These are phyloP conservation scores for Urocolius indicus DNA, from an alignment of 2,113 vertebrate genomes.

Conservation along the genomic window DNA sequence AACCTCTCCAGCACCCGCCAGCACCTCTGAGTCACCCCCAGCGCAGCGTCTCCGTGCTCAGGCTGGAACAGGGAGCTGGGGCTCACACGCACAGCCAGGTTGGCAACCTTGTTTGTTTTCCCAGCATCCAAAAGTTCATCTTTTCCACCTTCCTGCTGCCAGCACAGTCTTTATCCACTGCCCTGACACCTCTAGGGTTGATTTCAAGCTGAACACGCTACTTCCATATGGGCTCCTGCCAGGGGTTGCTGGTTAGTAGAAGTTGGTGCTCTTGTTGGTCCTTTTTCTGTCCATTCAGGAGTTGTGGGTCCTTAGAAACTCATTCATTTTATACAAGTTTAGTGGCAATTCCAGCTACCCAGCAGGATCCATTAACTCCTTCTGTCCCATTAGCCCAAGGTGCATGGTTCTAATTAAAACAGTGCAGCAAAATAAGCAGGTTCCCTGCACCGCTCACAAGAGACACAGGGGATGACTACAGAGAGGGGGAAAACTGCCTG, in stretches of 20 bases:
- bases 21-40: neutral
- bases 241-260: neutral
- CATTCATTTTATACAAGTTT: neutral
- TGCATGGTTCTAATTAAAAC: accelerated
- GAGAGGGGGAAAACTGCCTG: neutral
- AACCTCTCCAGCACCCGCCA: neutral
- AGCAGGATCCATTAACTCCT: neutral
- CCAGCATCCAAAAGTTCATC: slow-evolving; percentile 30
- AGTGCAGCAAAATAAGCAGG: neutral
- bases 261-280: neutral
- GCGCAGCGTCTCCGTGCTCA: accelerated
- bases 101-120: neutral
- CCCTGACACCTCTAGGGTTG: slow-evolving; percentile 43
- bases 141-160: slow-evolving; percentile 43
- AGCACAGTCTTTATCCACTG: neutral
- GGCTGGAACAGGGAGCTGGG: neutral
- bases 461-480: accelerated
- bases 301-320: neutral
- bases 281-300: neutral
- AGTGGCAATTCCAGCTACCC: neutral
- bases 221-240: neutral
- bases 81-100: slow-evolving; percentile 41
- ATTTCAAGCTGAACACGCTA: slow-evolving; percentile 26
- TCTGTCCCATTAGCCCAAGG: neutral
- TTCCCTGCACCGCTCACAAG: neutral